Evolutionary conservation across 2,797 vertebrate species (phyloP).

Genomic region (Loris lydekkerianus): DNA sequence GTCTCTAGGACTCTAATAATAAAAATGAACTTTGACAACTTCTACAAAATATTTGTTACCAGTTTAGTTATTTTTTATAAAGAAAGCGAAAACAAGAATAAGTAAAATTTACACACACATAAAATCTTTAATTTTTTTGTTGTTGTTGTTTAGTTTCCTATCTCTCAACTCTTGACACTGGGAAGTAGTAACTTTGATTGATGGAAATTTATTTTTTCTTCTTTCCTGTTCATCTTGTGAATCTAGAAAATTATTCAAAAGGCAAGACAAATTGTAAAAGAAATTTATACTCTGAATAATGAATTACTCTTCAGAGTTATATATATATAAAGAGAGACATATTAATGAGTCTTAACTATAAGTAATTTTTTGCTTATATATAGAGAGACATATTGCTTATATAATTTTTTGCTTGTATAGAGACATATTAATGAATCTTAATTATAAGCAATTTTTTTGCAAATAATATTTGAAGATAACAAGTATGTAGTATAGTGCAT

Average conservation of each 20-base stretch:
- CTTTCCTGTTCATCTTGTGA: slow-evolving; percentile 42
- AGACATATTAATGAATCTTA: slow-evolving; percentile 8
- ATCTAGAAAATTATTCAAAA: slow-evolving; percentile 50
- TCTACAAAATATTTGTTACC: not conserved
- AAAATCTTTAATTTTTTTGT: not conserved
- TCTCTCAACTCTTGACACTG: not conserved
- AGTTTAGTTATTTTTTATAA: not conserved
- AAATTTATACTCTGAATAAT: slow-evolving; percentile 3
- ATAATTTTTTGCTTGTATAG: not conserved
- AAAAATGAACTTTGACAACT: slow-evolving; percentile 30
- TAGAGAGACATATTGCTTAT: not conserved
- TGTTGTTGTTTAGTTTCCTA: slow-evolving; percentile 22
- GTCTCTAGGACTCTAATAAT: not conserved
- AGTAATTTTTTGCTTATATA: not conserved
- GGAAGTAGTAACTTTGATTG: slow-evolving; percentile 44
- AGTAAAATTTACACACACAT: not conserved
- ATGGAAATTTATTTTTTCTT: slow-evolving; percentile 20
- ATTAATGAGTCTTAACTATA: slow-evolving; percentile 40
- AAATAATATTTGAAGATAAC: slow-evolving; percentile 43
- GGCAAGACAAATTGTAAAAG: slow-evolving; percentile 39
- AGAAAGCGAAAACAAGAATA: slow-evolving; percentile 4
- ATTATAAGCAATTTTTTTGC: not conserved
- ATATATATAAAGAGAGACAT: not conserved
- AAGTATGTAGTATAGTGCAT: not conserved
- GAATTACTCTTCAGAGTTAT: not conserved